These are phyloP conservation scores for Gastracanthus pulcherrimus DNA, from an alignment of 2,888 invertebrate species.

Conservation along the genomic window DNA sequence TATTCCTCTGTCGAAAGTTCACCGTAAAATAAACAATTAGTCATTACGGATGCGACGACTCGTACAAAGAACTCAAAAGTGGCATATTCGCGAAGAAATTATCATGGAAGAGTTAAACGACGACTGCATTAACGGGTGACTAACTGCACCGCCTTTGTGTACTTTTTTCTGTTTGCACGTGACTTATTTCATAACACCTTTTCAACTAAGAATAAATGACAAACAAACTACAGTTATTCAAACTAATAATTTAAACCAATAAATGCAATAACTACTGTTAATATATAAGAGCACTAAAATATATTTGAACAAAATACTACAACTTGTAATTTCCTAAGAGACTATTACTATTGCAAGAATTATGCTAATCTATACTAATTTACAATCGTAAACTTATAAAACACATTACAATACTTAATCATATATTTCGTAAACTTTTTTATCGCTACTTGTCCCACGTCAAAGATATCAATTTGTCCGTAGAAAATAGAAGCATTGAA, in stretches of 20 bases:
- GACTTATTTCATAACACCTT: conserved; percentile 51
- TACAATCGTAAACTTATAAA: too few species aligned
- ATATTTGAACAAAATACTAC: too few species aligned
- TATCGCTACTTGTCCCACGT: too few species aligned
- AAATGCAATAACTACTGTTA: too few species aligned
- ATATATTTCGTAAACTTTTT: too few species aligned
- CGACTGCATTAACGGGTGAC: conserved; percentile 54
- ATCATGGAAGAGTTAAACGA: conserved; percentile 57
- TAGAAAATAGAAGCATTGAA: neutral
- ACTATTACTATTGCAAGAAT: too few species aligned
- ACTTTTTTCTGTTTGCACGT: conserved; percentile 19
- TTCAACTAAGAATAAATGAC: neutral
- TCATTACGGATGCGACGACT: conserved; percentile 19
- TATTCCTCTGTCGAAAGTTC: conserved; percentile 4
- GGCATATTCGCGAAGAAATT: conserved; percentile 51
- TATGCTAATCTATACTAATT: too few species aligned
- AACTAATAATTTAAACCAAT: too few species aligned
- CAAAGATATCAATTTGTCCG: neutral
- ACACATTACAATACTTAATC: too few species aligned
- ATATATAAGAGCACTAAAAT: neutral
- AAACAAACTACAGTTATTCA: neutral
- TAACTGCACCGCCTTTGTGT: conserved; percentile 46
- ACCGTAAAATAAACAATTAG: conserved; percentile 12
- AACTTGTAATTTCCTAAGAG: too few species aligned
- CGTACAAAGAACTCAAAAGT: conserved; percentile 43